Evolutionary conservation across 92 coral and sea anemone genomes (phyloP).

Genomic region (Epizoanthus scotinus): DNA sequence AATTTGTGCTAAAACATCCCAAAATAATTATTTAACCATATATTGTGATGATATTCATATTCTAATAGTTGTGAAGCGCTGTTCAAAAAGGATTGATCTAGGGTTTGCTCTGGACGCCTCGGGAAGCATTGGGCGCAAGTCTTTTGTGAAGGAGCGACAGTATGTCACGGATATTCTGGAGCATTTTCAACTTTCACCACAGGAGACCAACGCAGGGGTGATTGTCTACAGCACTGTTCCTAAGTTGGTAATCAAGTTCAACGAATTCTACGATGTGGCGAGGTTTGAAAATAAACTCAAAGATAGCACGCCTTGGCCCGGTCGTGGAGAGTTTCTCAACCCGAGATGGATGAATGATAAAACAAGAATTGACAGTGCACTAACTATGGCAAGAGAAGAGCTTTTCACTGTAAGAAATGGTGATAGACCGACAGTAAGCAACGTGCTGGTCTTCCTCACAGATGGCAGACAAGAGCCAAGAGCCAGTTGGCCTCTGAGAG

Average conservation of each 20-base stretch:
- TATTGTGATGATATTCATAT: background rate
- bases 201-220: slow-evolving; percentile 28
- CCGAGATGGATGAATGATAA: background rate
- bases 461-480: slow-evolving; percentile 25
- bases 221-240: slow-evolving; percentile 32
- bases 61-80: background rate
- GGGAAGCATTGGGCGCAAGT: slow-evolving; percentile 16
- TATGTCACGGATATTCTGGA: slow-evolving; percentile 17
- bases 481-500: background rate
- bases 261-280: slow-evolving; percentile 19
- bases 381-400: background rate
- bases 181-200: slow-evolving; percentile 10
- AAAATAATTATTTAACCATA: no score
- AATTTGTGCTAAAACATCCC: no score
- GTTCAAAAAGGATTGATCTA: slow-evolving; percentile 28
- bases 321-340: background rate
- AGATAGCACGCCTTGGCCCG: slow-evolving; percentile 11
- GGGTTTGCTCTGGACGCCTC: slow-evolving; percentile 39
- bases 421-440: slow-evolving; percentile 12
- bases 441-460: slow-evolving; percentile 23
- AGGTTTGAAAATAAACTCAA: background rate
- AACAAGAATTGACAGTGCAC: slow-evolving; percentile 32
- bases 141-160: background rate
- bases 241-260: slow-evolving; percentile 16
- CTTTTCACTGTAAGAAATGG: slow-evolving; percentile 18